A percentile compares a stretch with the other conserved stretches of the same genome.
Evolutionary conservation across 2,888 invertebrate species (phyloP).

Genomic region (Euspilapteryx auroguttella): DNA sequence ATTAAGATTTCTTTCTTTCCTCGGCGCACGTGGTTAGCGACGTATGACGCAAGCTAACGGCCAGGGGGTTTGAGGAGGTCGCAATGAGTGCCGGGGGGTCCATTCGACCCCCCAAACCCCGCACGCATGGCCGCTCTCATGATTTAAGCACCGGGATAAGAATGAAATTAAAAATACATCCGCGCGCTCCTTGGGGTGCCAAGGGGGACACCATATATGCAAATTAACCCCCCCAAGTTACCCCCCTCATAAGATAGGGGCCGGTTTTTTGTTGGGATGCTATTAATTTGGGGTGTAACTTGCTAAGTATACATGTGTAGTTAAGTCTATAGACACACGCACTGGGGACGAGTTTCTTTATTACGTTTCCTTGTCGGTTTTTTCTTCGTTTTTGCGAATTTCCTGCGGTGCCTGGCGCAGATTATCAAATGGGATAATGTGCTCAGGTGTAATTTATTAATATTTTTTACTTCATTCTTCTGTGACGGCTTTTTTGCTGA

Average conservation of each 20-base stretch:
- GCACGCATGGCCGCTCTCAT: conserved; percentile 62
- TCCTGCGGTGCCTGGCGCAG: conserved; percentile 35
- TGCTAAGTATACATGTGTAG: conserved; percentile 33
- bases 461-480: conserved; percentile 4
- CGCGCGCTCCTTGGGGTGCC: conserved; percentile 52
- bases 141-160: conserved; percentile 62
- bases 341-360: conserved; percentile 17
- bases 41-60: conserved; percentile 58
- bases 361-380: conserved; percentile 28
- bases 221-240: conserved; percentile 35
- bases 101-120: conserved; percentile 21
- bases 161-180: conserved; percentile 64
- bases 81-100: conserved; percentile 15
- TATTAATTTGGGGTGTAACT: conserved; percentile 61
- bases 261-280: conserved; percentile 55
- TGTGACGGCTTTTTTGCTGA: conserved; percentile 9
- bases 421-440: conserved; percentile 39
- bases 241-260: conserved; percentile 48
- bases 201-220: conserved; percentile 53
- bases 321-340: conserved; percentile 21
- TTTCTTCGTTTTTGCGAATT: conserved; percentile 26
- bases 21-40: conserved; percentile 59
- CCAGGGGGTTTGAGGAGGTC: conserved; percentile 19
- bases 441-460: conserved; percentile 34
- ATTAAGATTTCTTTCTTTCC: conserved; percentile 62